These are phyloP conservation scores for Anguilla pacifica DNA, from an alignment of 2,797 vertebrate species.

Conservation along the genomic window DNA sequence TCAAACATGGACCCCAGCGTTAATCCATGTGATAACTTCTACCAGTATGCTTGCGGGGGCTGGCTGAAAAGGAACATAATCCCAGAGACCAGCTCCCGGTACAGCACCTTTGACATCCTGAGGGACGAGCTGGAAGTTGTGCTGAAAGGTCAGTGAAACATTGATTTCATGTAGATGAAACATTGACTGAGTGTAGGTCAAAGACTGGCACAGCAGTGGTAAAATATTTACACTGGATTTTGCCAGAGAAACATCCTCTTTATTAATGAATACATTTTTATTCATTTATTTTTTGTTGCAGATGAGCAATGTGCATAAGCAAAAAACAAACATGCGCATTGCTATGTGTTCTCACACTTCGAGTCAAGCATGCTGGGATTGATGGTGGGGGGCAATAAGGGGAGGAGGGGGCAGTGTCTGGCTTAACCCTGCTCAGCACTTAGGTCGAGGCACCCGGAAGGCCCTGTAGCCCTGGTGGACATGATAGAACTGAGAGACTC, in stretches of 20 bases:
- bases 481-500: background rate
- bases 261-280: background rate
- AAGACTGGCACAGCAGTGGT: background rate
- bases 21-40: slow-evolving; percentile 89
- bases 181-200: no score
- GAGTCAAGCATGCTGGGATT: background rate
- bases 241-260: background rate
- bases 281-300: background rate
- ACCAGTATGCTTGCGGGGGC: slow-evolving; percentile 91
- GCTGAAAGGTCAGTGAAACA: slow-evolving; percentile 84
- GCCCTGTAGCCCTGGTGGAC: background rate
- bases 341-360: background rate
- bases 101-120: slow-evolving; percentile 94
- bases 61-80: slow-evolving; percentile 94
- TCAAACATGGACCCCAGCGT: slow-evolving; percentile 85
- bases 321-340: no score
- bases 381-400: background rate
- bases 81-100: slow-evolving; percentile 90
- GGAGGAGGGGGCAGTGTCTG: no score
- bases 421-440: background rate
- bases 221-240: background rate
- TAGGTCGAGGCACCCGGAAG: background rate
- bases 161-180: background rate
- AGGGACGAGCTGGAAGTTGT: slow-evolving; percentile 89
- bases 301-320: background rate